Evolutionary conservation across 2,888 invertebrate genomes (phyloP).

Genomic region (Acleris laterana): DNA sequence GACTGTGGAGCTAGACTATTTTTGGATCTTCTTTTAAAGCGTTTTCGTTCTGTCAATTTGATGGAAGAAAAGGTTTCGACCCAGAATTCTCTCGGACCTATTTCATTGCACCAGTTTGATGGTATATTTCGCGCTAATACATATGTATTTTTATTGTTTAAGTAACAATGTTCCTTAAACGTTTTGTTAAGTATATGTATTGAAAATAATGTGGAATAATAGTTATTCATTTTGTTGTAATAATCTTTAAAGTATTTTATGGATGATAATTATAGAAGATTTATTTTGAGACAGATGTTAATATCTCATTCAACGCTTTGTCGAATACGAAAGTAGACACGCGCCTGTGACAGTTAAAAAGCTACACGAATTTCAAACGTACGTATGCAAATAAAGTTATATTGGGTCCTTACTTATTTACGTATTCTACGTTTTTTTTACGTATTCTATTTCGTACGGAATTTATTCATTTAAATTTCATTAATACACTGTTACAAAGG

Average conservation of each 20-base stretch:
- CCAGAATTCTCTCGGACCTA: no score
- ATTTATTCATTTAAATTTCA: no score
- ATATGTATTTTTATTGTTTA: neutral
- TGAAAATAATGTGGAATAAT: neutral
- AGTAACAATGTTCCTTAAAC: constrained; percentile 20
- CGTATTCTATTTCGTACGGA: no score
- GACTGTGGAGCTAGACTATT: no score
- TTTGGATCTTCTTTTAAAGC: no score
- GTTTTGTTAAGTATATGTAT: constrained; percentile 4
- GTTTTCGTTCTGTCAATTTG: no score
- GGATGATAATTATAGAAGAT: neutral
- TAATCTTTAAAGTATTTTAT: neutral
- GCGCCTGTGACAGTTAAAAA: neutral
- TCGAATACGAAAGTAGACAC: neutral
- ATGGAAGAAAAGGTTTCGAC: no score
- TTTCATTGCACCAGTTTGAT: constrained; percentile 11
- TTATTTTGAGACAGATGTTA: neutral
- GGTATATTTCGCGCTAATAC: constrained; percentile 5
- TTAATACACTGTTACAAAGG: no score
- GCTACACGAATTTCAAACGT: neutral
- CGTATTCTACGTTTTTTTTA: no score
- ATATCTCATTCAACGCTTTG: neutral
- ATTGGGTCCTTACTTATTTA: no score
- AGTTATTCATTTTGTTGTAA: neutral
- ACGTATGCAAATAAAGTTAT: no score